Conservation (phyloP, 2,113 vertebrate genomes). For the Pedetes capensis region DNA sequence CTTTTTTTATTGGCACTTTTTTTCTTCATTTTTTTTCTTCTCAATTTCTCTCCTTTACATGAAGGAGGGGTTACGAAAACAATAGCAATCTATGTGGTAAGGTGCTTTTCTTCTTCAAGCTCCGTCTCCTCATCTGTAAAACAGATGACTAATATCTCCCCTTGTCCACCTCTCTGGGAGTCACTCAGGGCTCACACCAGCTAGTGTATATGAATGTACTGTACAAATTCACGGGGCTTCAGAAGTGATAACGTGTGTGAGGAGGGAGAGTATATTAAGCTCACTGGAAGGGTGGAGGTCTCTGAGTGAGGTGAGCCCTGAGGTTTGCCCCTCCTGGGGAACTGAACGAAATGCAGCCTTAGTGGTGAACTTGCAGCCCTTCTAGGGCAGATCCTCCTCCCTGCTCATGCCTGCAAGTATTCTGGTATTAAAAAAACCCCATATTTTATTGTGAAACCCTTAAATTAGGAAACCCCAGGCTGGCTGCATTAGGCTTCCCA, state of each 20-base stretch:
- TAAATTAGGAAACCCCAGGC: conserved; percentile 37
- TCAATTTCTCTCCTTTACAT: neutral
- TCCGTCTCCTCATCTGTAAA: neutral
- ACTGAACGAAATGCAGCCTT: neutral
- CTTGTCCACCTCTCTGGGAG: neutral
- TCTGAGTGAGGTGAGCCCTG: neutral
- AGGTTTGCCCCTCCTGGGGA: neutral
- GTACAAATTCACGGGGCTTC: accelerated
- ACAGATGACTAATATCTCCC: neutral
- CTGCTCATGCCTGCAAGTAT: neutral
- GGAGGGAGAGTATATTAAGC: neutral
- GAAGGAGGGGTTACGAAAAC: neutral
- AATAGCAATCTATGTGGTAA: neutral
- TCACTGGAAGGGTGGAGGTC: neutral
- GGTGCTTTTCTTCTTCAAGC: neutral
- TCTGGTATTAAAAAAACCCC: conserved; percentile 16
- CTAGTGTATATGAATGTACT: accelerated
- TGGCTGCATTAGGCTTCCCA: neutral
- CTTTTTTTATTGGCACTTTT: neutral
- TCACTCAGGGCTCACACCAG: accelerated
- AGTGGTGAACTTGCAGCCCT: neutral
- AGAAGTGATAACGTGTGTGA: no score
- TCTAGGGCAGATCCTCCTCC: neutral
- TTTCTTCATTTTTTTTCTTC: neutral
- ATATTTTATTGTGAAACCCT: conserved; percentile 61